Evolutionary conservation across 2,888 invertebrate species (phyloP).

Genomic region (Diachrysia chrysitis): DNA sequence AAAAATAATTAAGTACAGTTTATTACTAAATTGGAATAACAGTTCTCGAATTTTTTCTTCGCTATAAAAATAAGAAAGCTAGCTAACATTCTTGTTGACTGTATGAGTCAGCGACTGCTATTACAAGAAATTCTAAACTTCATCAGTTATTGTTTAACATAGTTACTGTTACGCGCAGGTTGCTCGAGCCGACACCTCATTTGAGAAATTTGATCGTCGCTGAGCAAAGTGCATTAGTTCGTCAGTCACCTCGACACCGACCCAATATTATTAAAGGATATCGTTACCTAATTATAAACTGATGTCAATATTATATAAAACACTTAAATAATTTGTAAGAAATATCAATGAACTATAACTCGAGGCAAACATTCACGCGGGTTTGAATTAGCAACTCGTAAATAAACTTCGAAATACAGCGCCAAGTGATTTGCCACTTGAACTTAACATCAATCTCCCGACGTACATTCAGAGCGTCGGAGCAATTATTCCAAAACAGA

Average conservation of each 20-base stretch:
- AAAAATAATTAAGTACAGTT: background rate
- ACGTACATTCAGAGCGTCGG: background rate
- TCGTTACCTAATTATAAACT: background rate
- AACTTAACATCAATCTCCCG: background rate
- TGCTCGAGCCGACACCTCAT: background rate
- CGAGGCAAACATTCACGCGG: no score
- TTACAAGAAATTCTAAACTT: background rate
- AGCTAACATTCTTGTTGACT: no score
- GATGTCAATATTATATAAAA: background rate
- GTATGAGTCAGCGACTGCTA: background rate
- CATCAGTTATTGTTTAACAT: background rate
- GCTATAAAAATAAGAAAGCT: no score
- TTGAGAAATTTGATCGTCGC: constrained; percentile 1
- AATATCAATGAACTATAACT: no score
- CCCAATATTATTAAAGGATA: background rate
- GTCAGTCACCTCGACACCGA: background rate
- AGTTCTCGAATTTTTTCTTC: no score
- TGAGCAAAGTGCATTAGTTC: background rate
- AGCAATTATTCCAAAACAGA: background rate
- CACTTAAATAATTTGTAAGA: no score
- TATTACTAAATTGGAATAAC: no score
- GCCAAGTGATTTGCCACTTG: background rate
- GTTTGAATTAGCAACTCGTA: background rate
- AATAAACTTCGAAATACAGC: background rate
- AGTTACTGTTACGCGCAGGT: background rate